Percentiles rank a stretch among this genome's conserved stretches.
Evolutionary conservation across 2,797 vertebrate species (phyloP).

Genomic region (Psittacula echo): DNA sequence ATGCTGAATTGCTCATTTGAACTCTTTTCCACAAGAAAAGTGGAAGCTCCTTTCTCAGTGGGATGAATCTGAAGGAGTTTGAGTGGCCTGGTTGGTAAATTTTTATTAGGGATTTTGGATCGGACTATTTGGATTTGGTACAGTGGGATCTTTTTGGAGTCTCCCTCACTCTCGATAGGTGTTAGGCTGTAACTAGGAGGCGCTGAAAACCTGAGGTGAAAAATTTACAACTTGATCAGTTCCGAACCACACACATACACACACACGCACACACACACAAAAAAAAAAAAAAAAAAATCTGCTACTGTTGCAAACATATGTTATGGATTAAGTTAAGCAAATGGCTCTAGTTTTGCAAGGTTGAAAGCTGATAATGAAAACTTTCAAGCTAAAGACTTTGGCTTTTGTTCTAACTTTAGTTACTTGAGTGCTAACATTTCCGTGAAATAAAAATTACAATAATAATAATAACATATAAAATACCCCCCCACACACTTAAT

Average conservation of each 20-base stretch:
- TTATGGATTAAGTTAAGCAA: constrained; percentile 77
- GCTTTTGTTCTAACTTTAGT: constrained; percentile 49
- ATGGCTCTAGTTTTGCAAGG: constrained; percentile 54
- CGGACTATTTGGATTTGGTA: constrained; percentile 1
- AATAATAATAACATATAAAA: neutral
- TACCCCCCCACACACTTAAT: neutral
- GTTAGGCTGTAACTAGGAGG: constrained; percentile 77
- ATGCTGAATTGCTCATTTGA: neutral
- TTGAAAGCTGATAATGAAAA: constrained; percentile 72
- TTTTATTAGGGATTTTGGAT: neutral
- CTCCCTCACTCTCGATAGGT: constrained; percentile 61
- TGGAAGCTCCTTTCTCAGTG: neutral
- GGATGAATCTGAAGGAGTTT: neutral
- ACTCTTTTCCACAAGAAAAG: neutral
- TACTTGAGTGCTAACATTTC: constrained; percentile 2
- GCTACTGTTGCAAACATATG: constrained; percentile 75
- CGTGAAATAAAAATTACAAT: neutral
- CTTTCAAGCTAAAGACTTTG: constrained; percentile 38
- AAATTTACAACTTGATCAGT: constrained; percentile 77
- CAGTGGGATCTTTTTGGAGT: constrained; percentile 35
- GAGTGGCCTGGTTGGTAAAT: neutral
- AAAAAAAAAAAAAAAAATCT: constrained; percentile 25
- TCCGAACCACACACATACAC: constrained; percentile 32
- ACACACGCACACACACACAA: no score
- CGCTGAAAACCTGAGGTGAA: constrained; percentile 75